phyloP scores from a whole-genome alignment of 1,140 invertebrate genomes.

The Ostrea denselamellosa region DNA sequence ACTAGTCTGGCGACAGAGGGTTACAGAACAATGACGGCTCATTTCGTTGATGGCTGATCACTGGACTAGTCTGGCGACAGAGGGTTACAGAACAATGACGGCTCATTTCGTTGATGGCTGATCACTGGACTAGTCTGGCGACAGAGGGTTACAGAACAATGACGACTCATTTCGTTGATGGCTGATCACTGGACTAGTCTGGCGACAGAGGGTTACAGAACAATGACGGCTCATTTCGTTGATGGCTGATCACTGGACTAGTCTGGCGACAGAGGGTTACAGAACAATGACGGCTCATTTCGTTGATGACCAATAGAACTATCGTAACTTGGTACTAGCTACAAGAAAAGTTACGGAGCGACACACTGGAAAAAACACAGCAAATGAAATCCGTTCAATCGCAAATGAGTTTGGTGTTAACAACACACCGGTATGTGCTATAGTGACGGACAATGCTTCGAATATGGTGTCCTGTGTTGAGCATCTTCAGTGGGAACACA shows the following conservation, averaged over 20 bases:
- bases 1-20: too few species aligned
- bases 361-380: slow-evolving; percentile 43
- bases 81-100: slow-evolving; percentile 41
- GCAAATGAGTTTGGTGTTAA: slow-evolving; percentile 24
- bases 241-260: slow-evolving; percentile 44
- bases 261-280: slow-evolving; percentile 31
- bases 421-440: not conserved
- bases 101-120: slow-evolving; percentile 45
- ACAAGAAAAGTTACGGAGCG: slow-evolving; percentile 26
- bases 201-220: slow-evolving; percentile 34
- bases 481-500: not conserved
- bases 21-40: too few species aligned
- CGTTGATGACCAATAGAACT: slow-evolving; percentile 39
- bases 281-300: slow-evolving; percentile 43
- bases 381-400: not conserved
- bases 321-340: slow-evolving; percentile 18
- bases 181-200: slow-evolving; percentile 44
- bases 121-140: slow-evolving; percentile 41
- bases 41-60: slow-evolving; percentile 44
- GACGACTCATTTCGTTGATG: slow-evolving; percentile 43
- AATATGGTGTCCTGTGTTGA: slow-evolving; percentile 42
- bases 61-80: slow-evolving; percentile 34
- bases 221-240: slow-evolving; percentile 44
- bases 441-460: slow-evolving; percentile 41
- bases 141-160: slow-evolving; percentile 38